These are phyloP conservation scores for Tetramorium bicarinatum DNA, from an alignment of 2,888 invertebrate species.

Conservation along the genomic window DNA sequence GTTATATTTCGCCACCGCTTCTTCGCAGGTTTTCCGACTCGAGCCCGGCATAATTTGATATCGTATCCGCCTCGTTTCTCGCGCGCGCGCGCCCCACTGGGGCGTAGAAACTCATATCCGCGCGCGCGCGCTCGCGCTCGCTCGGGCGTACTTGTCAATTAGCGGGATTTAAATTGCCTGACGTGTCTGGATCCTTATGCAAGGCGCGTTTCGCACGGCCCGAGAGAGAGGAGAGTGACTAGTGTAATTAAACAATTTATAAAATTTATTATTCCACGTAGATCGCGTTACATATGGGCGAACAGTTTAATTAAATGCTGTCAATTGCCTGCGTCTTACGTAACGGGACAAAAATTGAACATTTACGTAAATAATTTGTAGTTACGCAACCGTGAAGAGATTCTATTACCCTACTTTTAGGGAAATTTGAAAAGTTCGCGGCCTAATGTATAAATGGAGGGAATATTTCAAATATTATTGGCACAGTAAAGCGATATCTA, in stretches of 20 bases:
- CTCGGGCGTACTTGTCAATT: slow-evolving; percentile 54
- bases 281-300: not conserved
- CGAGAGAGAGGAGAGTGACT: slow-evolving; percentile 31
- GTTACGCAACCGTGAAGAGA: not conserved
- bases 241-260: slow-evolving; percentile 41
- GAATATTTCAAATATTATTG: too few species aligned
- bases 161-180: slow-evolving; percentile 49
- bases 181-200: slow-evolving; percentile 22
- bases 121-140: not conserved
- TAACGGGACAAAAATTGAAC: slow-evolving; percentile 1
- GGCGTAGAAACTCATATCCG: slow-evolving; percentile 31
- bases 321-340: slow-evolving; percentile 8
- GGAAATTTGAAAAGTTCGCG: too few species aligned
- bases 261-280: slow-evolving; percentile 41
- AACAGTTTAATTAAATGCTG: slow-evolving; percentile 39
- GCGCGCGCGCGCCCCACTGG: not conserved
- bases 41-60: slow-evolving; percentile 59
- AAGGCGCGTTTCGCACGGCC: slow-evolving; percentile 45
- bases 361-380: not conserved
- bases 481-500: too few species aligned
- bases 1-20: slow-evolving; percentile 66
- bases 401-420: slow-evolving; percentile 4
- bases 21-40: slow-evolving; percentile 35
- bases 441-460: too few species aligned
- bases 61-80: slow-evolving; percentile 58